phyloP scores from a whole-genome alignment of 2,797 vertebrate genomes.

The Pangasius djambal region DNA sequence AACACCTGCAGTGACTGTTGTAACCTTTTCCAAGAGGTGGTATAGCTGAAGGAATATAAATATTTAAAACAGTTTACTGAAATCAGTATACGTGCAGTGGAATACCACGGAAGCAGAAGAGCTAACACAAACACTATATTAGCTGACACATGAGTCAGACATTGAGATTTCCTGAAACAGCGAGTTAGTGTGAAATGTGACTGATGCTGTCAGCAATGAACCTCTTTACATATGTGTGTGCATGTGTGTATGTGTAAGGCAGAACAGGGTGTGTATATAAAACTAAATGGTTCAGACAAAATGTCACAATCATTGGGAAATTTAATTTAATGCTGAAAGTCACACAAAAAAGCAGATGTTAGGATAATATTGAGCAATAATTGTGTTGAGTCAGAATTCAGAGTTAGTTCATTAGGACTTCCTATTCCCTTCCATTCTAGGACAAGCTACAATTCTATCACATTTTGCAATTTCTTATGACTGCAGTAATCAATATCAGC shows the following conservation, averaged over 20 bases:
- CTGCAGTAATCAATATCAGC: background rate
- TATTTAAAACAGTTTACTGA: background rate
- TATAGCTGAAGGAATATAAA: constrained; percentile 64
- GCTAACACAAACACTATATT: background rate
- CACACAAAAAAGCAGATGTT: background rate
- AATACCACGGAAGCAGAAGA: background rate
- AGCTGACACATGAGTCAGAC: background rate
- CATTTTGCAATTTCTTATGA: background rate
- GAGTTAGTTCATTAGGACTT: background rate
- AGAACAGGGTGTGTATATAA: background rate
- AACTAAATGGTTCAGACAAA: background rate
- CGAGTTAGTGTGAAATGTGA: background rate
- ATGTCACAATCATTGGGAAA: background rate
- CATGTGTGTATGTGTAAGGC: background rate
- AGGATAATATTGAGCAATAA: background rate
- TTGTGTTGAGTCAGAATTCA: background rate
- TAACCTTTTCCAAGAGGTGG: constrained; percentile 68
- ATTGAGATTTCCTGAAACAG: background rate
- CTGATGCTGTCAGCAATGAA: background rate
- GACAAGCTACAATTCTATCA: background rate
- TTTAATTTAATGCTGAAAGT: background rate
- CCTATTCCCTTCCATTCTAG: background rate
- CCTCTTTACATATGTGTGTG: background rate
- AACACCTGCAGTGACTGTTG: constrained; percentile 73
- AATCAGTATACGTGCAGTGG: too few species aligned